Conservation (phyloP, 2,113 vertebrate species). For the Galeopterus variegatus region DNA sequence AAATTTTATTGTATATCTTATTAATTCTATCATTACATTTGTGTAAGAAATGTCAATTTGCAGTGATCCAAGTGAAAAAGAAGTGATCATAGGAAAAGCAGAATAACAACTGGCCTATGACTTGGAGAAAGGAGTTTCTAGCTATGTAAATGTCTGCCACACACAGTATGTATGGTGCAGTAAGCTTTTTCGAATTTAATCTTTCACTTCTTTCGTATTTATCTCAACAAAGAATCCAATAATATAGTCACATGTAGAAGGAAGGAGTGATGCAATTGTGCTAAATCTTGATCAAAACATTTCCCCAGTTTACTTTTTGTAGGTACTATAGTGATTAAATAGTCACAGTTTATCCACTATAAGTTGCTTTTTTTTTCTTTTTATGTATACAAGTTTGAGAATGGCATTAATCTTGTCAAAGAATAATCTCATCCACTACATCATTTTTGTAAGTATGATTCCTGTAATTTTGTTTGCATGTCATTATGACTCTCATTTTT, state of each 20-base stretch:
- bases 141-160: neutral
- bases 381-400: neutral
- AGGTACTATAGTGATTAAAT: neutral
- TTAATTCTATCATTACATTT: neutral
- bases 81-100: neutral
- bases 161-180: neutral
- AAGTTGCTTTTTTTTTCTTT: neutral
- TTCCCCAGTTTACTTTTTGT: neutral
- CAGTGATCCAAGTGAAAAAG: neutral
- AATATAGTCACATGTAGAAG: neutral
- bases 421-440: constrained; percentile 32
- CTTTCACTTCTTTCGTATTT: neutral
- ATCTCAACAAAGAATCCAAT: neutral
- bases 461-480: neutral
- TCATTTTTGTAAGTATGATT: neutral
- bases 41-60: neutral
- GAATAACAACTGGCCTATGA: neutral
- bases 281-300: neutral
- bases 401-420: constrained; percentile 46
- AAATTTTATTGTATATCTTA: neutral
- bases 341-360: neutral
- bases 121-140: neutral
- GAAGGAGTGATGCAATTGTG: neutral
- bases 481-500: neutral
- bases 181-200: neutral